Evolutionary conservation across 2,888 invertebrate species (phyloP), one percentile per base, ranked within the genome.

Genomic region (Caenorhabditis virilis): DNA sequence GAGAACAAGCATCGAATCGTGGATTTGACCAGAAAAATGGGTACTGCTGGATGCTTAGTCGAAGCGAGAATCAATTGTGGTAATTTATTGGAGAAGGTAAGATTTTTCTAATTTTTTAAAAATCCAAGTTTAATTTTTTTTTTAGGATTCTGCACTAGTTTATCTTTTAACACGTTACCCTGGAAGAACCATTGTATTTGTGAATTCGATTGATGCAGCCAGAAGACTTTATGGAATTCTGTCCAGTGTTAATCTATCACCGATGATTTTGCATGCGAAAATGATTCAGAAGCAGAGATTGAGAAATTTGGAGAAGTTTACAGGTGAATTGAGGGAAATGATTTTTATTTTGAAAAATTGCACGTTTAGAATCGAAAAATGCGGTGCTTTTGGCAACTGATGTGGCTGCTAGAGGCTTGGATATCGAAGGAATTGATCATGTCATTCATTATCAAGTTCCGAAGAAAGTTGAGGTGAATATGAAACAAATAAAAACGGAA

Each of bases 361-460:
- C 20, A 47, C 36, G 16, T 55, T 59, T 30, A 13, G 57, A 56
- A 26, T 58, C 66, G 3, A 42, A 61, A 0, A 87, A 88, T 69
- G 90, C 91, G 0, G 84, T 98, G 7, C 88, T 98, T 60, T 90
- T 97, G 2, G 88, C 89, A 0, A 97, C 95, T 0, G 98, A 98
- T 86, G 95, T 99, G 5, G 97, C 98, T 0, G 95, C 98, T 0
- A 88, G 98, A 57, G 98, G 98, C 0, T 86, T 98, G 42, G 98
- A 98, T 86, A 94, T 98, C 77, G 91, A 93, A 0, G 88, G 89
- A 76, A 90, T 98, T 2, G 89, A 95, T 74, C 93, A 95, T 85
- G 95, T 98, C 1, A 88, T 98, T 66, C 98, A 98, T 85, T 98
- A 95, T 85, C 95, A 91, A 84, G 93, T 95, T 1, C 95, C 95